phyloP scores from a whole-genome alignment of 2,888 invertebrate genomes.

The Cryptocephalus moraei region DNA sequence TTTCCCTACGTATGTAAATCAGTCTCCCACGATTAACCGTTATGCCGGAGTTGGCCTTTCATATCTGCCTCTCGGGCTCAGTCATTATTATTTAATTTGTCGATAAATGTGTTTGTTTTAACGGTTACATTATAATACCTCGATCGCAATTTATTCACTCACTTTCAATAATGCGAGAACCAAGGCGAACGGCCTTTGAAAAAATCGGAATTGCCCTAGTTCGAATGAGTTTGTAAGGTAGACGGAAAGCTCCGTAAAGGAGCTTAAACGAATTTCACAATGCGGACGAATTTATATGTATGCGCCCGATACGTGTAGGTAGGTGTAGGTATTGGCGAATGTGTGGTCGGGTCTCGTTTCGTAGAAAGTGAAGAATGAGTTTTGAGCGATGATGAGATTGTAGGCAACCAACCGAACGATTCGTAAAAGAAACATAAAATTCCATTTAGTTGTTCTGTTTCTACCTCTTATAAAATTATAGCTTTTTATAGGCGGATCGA shows the following conservation, averaged over 20 bases:
- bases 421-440: no score
- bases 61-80: conserved; percentile 3
- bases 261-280: no score
- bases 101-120: conserved; percentile 11
- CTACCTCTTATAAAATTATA: no score
- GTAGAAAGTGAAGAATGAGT: no score
- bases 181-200: conserved; percentile 19
- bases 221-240: background rate
- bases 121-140: conserved; percentile 12
- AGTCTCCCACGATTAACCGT: conserved; percentile 13
- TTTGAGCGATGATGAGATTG: no score
- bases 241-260: background rate
- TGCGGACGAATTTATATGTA: no score
- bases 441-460: no score
- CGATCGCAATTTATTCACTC: conserved; percentile 12
- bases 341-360: no score
- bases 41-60: conserved; percentile 9
- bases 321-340: no score
- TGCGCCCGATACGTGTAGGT: no score
- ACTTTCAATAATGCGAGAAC: conserved; percentile 15
- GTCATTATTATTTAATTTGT: conserved; percentile 11
- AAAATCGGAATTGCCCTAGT: conserved; percentile 9
- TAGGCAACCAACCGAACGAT: no score
- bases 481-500: no score
- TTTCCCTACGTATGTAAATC: conserved; percentile 3